Base-by-base conservation (phyloP, 2,113 vertebrate genomes). In the Paedocypris sp. region DNA sequence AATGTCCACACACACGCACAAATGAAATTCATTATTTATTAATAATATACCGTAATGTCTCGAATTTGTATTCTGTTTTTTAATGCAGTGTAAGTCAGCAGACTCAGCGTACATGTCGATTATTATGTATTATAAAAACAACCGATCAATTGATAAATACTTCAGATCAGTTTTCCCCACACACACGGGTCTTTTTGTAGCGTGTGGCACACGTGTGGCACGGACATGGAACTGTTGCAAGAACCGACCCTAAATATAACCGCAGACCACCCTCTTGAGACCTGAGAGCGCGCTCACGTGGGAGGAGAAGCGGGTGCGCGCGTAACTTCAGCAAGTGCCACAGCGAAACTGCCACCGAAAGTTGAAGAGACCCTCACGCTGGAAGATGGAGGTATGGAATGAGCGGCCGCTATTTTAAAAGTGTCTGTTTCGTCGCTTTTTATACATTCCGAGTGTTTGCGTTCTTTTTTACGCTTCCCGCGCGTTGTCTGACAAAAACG, bases 231-330 rank as follows among this genome's bases (percentile, higher is more conserved):
- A 53, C 13, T 60, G 56, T 42, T 60, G 53, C 46, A 51, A 43
- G 41, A 53, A 28, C 29, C 47, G 47, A 10, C 6, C 20, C 66
- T 72, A 72, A 68, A 72, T 72, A 66, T 72, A 72, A 65, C 62
- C 45, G 11, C 45, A 12, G 25, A 39, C 54, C 62, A 41, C 33
- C 35, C 51, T 68, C 52, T 29, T 33, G 31, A 47, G 53, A 43
- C 48, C 15, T 47, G 59, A 19, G 47, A 60, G 38, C 18, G 6
- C 5, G 6, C 11, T 29, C 60, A 20, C 16, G 53, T 56, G 41
- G 49, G 52, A 19, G 46, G 26, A 51, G 66, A 28, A n/a, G 54
- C 47, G 56, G 7, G 42, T 3, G 38, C 19, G 22, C 10, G 28
- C 23, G 7, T 28, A 11, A 6, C 54, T 58, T 43, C 18, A 32